phyloP scores from a whole-genome alignment of 2,888 invertebrate species.

The Oxytorus armatus region DNA sequence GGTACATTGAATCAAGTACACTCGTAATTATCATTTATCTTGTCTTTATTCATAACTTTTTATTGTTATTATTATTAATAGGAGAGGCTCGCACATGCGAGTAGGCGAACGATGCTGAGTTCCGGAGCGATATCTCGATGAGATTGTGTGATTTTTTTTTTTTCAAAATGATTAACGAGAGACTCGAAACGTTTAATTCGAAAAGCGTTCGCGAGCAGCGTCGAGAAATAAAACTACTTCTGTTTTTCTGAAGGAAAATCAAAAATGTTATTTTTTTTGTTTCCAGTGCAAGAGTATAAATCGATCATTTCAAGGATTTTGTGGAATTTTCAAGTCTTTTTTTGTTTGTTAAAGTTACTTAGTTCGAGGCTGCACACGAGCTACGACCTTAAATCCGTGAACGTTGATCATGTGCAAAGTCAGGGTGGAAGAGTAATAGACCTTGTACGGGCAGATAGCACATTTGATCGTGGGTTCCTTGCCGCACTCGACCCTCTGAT shows the following conservation, averaged over 20 bases:
- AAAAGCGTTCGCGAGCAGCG: neutral
- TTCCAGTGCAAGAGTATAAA: no score
- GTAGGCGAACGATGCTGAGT: slow-evolving; percentile 14
- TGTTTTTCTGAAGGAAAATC: no score
- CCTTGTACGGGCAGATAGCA: slow-evolving; percentile 68
- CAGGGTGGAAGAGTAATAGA: slow-evolving; percentile 69
- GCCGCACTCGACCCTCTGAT: slow-evolving; percentile 66
- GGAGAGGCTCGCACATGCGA: slow-evolving; percentile 41
- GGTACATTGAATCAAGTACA: slow-evolving; percentile 51
- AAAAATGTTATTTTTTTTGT: no score
- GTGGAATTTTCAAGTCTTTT: neutral
- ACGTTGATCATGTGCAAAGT: slow-evolving; percentile 69
- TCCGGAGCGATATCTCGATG: slow-evolving; percentile 1
- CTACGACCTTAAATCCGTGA: slow-evolving; percentile 64
- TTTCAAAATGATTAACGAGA: neutral
- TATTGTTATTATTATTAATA: slow-evolving; percentile 28
- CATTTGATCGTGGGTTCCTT: slow-evolving; percentile 66
- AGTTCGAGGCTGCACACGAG: slow-evolving; percentile 48
- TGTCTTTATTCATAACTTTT: slow-evolving; percentile 42
- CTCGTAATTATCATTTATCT: slow-evolving; percentile 53
- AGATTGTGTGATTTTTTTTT: neutral
- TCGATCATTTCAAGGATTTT: neutral
- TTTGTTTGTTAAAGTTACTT: neutral
- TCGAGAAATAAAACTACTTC: neutral
- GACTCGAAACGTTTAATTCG: neutral